A percentile compares a stretch with the other conserved stretches of the same genome.
These are phyloP conservation scores for Spizaetus ornatus DNA, from an alignment of 2,113 vertebrate species.

Conservation along the genomic window DNA sequence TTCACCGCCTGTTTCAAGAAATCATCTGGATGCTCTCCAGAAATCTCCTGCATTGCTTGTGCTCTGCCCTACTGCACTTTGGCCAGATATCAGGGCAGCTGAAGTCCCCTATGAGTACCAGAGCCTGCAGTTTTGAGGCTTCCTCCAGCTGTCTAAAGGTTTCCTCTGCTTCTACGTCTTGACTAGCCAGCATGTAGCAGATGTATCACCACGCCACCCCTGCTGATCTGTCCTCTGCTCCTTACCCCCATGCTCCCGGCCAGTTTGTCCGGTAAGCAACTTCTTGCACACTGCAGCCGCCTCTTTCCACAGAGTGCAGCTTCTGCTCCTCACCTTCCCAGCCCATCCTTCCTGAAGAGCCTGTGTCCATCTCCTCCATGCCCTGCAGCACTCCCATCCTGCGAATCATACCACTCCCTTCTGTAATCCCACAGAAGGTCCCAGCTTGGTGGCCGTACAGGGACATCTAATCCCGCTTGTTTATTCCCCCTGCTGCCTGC, in stretches of 20 bases:
- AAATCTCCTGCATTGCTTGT: background rate
- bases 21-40: background rate
- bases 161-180: background rate
- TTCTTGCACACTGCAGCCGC: background rate
- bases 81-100: background rate
- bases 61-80: background rate
- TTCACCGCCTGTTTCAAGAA: background rate
- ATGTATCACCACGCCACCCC: background rate
- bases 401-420: background rate
- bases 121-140: background rate
- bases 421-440: background rate
- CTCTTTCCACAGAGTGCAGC: background rate
- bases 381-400: background rate
- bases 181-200: background rate
- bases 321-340: background rate
- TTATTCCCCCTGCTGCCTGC: background rate
- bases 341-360: background rate
- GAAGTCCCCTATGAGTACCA: background rate
- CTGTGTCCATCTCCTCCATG: background rate
- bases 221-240: background rate
- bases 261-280: background rate
- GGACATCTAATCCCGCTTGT: background rate
- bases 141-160: background rate
- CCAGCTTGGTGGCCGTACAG: accelerated
- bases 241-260: accelerated